These are phyloP conservation scores for Pogonognathellus flavescens DNA, from an alignment of 1,140 invertebrate genomes.

Conservation along the genomic window DNA sequence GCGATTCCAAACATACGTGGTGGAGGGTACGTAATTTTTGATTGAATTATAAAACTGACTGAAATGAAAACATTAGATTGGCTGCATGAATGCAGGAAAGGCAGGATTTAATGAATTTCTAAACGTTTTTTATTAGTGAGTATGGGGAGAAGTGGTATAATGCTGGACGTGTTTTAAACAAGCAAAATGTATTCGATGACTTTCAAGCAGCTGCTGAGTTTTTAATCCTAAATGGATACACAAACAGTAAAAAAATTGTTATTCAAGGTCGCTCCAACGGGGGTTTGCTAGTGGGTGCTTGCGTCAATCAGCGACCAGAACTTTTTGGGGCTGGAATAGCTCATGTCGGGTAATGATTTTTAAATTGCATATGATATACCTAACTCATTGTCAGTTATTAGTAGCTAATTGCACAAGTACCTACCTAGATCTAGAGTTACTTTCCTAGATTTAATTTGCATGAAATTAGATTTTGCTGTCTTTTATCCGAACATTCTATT, in stretches of 20 bases:
- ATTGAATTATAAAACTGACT: background rate
- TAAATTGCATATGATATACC: too few species aligned
- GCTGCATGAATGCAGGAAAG: slow-evolving; percentile 57
- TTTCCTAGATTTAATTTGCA: too few species aligned
- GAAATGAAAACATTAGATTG: background rate
- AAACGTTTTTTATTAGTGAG: slow-evolving; percentile 77
- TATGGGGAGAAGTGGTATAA: slow-evolving; percentile 99
- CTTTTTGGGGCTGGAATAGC: slow-evolving; percentile 91
- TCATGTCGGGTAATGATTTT: slow-evolving; percentile 86
- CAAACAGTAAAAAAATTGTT: slow-evolving; percentile 79
- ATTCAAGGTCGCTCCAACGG: slow-evolving; percentile 98
- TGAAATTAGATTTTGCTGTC: too few species aligned
- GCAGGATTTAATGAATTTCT: slow-evolving; percentile 29
- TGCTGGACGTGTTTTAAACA: slow-evolving; percentile 88
- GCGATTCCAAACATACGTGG: slow-evolving; percentile 96
- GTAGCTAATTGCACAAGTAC: too few species aligned
- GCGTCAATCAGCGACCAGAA: slow-evolving; percentile 94
- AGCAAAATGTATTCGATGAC: slow-evolving; percentile 98
- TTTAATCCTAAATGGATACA: slow-evolving; percentile 87
- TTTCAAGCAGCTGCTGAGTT: slow-evolving; percentile 94
- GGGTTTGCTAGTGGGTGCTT: slow-evolving; percentile 92
- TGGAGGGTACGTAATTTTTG: slow-evolving; percentile 80
- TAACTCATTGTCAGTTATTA: too few species aligned
- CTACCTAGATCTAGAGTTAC: too few species aligned
- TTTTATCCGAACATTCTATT: too few species aligned